A percentile compares a stretch with the other conserved stretches of the same genome.
Conservation (phyloP, 2,888 invertebrate species). For the Drosophila greeni region DNA sequence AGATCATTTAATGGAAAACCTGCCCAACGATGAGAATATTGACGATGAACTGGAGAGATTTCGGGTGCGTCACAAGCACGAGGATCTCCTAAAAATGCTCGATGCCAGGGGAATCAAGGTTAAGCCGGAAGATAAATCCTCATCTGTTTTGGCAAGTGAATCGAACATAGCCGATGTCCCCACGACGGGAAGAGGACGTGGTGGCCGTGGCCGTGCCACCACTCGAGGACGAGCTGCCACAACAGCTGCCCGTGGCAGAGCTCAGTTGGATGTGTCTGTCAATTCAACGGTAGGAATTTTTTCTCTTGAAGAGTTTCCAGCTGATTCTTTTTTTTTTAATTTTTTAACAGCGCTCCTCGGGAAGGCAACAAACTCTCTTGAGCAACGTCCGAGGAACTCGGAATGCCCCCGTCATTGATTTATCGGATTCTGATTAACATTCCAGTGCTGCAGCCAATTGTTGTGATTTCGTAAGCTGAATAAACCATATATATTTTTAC, state of each 20-base stretch:
- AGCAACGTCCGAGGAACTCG: slow-evolving; percentile 30
- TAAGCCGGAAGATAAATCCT: slow-evolving; percentile 7
- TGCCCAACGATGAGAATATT: slow-evolving; percentile 79
- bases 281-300: slow-evolving; percentile 39
- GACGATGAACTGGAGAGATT: slow-evolving; percentile 80
- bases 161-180: slow-evolving; percentile 5
- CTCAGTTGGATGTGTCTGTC: slow-evolving; percentile 60
- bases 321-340: too few relatives aligned
- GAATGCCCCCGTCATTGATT: slow-evolving; percentile 18
- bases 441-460: neutral
- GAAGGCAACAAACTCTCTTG: slow-evolving; percentile 34
- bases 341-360: slow-evolving; percentile 36
- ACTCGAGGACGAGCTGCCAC: slow-evolving; percentile 40
- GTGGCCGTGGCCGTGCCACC: slow-evolving; percentile 13
- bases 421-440: slow-evolving; percentile 57
- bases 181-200: slow-evolving; percentile 27
- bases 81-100: slow-evolving; percentile 68
- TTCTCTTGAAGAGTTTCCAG: fast-evolving
- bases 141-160: slow-evolving; percentile 12
- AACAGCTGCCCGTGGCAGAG: slow-evolving; percentile 44
- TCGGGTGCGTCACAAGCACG: slow-evolving; percentile 73
- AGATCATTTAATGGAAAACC: slow-evolving; percentile 80
- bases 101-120: slow-evolving; percentile 50
- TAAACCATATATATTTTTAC: neutral
- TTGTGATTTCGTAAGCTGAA: neutral